Base-by-base conservation (phyloP, 1,140 invertebrate species). In the Eueides isabella region DNA sequence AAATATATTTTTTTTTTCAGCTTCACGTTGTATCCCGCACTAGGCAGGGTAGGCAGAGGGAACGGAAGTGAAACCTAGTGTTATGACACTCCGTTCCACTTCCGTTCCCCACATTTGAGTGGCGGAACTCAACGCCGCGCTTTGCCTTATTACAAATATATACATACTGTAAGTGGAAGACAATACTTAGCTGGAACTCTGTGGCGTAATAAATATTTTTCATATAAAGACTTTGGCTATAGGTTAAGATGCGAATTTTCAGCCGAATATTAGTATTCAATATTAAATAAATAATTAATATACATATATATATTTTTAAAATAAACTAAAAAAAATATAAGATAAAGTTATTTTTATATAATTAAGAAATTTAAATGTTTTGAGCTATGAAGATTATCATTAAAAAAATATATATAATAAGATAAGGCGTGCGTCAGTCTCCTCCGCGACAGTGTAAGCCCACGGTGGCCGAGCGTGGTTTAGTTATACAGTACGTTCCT, bases 391-490 rank as follows among this genome's bases (percentile, higher is more conserved):
- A 66, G 44, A 67, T 74, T 29, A 67, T 33, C 66, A 68, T 68
- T 74, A 38, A 61, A 70, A 70, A 63, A 63, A 28, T 64, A 29
- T 38, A 48, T 63, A 31, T 55, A 55, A n/a, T 33, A 41, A 68
- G 71, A 72, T 72, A 72, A 68, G 67, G 31, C 38, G 33, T 68
- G 61, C 61, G 75, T 72, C 71, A 76, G 71, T 44, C 31, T 66
- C 33, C 19, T 67, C 62, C 14, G 12, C 48, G 64, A 61, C 28
- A 71, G 62, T 48, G 44, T 64, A 31, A 64, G 31, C 67, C 70
- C 78, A 80, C 78, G 78, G 78, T 70, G 66, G 63, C 26, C 26
- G 48, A 67, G 75, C 78, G 75, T 80, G 78, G 72, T 73, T 16
- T 26, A 66, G 3, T 74, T 74, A 77, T 77, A 79, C 69, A 71